A percentile compares a stretch with the other conserved stretches of the same genome.
Conservation (phyloP, 2,113 vertebrate species). For the Lamprologus sp. region DNA sequence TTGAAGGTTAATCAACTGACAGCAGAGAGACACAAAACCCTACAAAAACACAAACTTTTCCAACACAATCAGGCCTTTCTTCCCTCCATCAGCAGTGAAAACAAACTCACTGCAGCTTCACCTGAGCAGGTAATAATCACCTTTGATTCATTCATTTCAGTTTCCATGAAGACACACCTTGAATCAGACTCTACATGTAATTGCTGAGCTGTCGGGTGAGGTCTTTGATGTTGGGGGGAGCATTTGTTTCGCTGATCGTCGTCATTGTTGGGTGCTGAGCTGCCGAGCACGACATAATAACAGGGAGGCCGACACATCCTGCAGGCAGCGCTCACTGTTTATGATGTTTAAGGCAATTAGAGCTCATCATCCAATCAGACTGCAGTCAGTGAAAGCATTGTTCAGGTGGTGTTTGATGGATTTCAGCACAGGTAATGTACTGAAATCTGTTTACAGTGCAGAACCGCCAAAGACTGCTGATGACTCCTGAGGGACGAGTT, state of each 20-base stretch:
- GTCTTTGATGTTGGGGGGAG: conserved; percentile 6
- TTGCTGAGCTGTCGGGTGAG: conserved; percentile 3
- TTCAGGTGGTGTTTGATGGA: background rate
- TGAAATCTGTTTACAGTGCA: background rate
- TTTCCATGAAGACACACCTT: background rate
- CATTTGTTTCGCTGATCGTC: background rate
- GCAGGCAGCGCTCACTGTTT: background rate
- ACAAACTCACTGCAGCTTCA: background rate
- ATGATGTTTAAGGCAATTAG: background rate
- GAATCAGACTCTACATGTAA: background rate
- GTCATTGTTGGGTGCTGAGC: background rate
- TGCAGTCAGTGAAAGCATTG: background rate
- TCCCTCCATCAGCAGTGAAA: background rate
- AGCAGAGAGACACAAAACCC: background rate
- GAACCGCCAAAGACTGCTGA: background rate
- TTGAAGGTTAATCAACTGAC: background rate
- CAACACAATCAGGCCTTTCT: background rate
- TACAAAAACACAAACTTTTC: background rate
- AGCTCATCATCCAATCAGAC: background rate
- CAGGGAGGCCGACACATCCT: conserved; percentile 8
- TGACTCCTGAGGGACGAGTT: background rate
- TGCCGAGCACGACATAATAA: background rate
- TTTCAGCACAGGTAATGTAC: background rate
- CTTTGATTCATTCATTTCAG: background rate
- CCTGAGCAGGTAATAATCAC: conserved; percentile 7